phyloP scores from a whole-genome alignment of 2,888 invertebrate species.

The Morpho achilles region DNA sequence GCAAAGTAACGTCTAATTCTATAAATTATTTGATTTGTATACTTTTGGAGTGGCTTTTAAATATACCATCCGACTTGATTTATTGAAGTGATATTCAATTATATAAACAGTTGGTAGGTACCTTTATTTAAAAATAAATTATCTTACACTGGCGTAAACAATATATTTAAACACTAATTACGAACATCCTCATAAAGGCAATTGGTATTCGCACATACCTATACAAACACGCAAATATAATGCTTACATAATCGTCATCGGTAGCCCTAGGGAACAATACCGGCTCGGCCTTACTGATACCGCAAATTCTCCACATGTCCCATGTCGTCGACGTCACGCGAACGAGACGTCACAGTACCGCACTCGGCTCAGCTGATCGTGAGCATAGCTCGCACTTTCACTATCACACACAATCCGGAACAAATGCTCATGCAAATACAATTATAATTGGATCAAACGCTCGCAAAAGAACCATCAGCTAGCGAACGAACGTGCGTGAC shows the following conservation, averaged over 20 bases:
- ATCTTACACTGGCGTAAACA: not conserved
- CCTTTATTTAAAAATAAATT: no score
- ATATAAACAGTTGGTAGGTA: no score
- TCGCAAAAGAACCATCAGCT: slow-evolving; percentile 47
- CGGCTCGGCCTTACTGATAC: slow-evolving; percentile 71
- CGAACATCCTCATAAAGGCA: not conserved
- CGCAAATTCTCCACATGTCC: slow-evolving; percentile 77
- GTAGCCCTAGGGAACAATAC: slow-evolving; percentile 55
- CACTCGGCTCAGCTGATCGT: slow-evolving; percentile 54
- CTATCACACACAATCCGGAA: slow-evolving; percentile 37
- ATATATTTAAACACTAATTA: not conserved
- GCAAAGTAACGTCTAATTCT: no score
- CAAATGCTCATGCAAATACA: slow-evolving; percentile 50
- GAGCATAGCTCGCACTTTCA: slow-evolving; percentile 67
- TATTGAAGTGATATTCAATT: no score
- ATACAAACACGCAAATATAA: no score
- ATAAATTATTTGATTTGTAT: no score
- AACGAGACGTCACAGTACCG: slow-evolving; percentile 43
- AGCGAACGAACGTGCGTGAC: slow-evolving; percentile 66
- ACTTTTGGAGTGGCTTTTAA: no score
- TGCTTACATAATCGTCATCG: slow-evolving; percentile 64
- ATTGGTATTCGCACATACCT: no score
- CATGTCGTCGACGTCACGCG: slow-evolving; percentile 63
- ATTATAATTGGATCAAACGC: slow-evolving; percentile 55
- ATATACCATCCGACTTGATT: no score